phyloP scores from a whole-genome alignment of 2,888 invertebrate species.

The Eilema sororculum region DNA sequence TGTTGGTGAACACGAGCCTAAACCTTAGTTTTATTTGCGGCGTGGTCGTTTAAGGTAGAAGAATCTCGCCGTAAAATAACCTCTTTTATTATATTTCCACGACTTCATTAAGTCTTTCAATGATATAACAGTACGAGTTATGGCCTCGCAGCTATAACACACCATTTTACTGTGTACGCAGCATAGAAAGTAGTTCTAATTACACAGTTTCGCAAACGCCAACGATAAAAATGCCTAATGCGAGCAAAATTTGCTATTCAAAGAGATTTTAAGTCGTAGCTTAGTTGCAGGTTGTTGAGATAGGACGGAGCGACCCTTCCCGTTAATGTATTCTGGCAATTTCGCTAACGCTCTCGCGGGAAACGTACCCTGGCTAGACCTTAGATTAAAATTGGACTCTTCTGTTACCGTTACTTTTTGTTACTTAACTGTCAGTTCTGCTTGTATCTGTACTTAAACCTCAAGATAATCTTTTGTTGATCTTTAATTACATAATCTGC shows the following conservation, averaged over 20 bases:
- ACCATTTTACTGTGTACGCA: slow-evolving; percentile 43
- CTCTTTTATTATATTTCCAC: slow-evolving; percentile 69
- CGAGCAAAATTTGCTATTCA: slow-evolving; percentile 62
- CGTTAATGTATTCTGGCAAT: slow-evolving; percentile 82
- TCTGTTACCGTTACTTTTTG: slow-evolving; percentile 72
- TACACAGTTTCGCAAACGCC: slow-evolving; percentile 39
- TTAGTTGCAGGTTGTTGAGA: slow-evolving; percentile 77
- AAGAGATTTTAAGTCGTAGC: slow-evolving; percentile 65
- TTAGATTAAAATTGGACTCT: slow-evolving; percentile 79
- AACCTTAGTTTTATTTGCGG: slow-evolving; percentile 70
- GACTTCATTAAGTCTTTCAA: slow-evolving; percentile 72
- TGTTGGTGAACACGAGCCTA: too few relatives aligned
- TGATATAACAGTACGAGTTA: slow-evolving; percentile 63
- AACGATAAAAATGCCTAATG: slow-evolving; percentile 37
- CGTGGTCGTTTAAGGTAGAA: slow-evolving; percentile 66
- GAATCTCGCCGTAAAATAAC: slow-evolving; percentile 71
- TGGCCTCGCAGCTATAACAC: slow-evolving; percentile 51
- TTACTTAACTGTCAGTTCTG: slow-evolving; percentile 57
- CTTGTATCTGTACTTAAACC: slow-evolving; percentile 39
- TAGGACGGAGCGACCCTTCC: slow-evolving; percentile 72
- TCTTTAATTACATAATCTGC: slow-evolving; percentile 17
- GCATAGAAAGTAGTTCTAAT: slow-evolving; percentile 51
- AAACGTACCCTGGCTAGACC: slow-evolving; percentile 65
- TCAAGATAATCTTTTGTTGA: slow-evolving; percentile 36
- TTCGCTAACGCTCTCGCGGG: slow-evolving; percentile 69